Evolutionary conservation across 1,140 invertebrate genomes (phyloP), one percentile per base, ranked within the genome.

Genomic region (Maniola jurtina): DNA sequence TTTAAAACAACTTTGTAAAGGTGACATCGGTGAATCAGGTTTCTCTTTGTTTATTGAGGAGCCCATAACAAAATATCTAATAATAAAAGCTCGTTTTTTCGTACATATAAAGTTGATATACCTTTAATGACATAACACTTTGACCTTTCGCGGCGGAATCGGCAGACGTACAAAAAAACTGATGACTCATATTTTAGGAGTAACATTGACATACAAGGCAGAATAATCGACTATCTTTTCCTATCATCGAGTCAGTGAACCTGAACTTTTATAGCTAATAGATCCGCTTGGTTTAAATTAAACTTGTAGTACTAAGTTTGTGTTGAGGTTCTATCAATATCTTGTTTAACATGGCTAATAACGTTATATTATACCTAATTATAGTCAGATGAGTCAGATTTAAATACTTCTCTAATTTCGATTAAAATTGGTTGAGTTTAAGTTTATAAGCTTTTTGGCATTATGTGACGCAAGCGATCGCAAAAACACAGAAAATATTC

Each of bases 141-240:
- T 52, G 48, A 52, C 48, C 48, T 52, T 52, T 52, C 14, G 7
- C 48, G 10, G 15, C 14, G 25, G 14, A 52, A 35, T 34, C 52
- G 15, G 52, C 33, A 55, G 48, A 52, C 48, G 48, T 13, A 35
- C 25, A 55, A 55, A 55, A 55, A 55, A 55, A 35, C 33, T 11
- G 52, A 55, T 55, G 52, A 55, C 5, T 55, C 52, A 55, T 35
- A 55, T 5, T 55, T 55, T 35, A 55, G 52, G 33, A 55, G 52
- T 34, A 34, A 55, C 52, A n/a, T 9, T 35, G 33, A 34, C 33
- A 55, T 55, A 55, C 34, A 55, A 13, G 33, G 25, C 25, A 13
- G 13, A 55, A n/a, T 35, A 55, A 35, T 55, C 52, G 10, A 35
- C 10, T 35, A 34, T 13, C 25, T 55, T 25, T 55, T 13, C n/a